phyloP scores from a whole-genome alignment of 35 echinoderm and acorn worm genomes.

The Amphiura filiformis region DNA sequence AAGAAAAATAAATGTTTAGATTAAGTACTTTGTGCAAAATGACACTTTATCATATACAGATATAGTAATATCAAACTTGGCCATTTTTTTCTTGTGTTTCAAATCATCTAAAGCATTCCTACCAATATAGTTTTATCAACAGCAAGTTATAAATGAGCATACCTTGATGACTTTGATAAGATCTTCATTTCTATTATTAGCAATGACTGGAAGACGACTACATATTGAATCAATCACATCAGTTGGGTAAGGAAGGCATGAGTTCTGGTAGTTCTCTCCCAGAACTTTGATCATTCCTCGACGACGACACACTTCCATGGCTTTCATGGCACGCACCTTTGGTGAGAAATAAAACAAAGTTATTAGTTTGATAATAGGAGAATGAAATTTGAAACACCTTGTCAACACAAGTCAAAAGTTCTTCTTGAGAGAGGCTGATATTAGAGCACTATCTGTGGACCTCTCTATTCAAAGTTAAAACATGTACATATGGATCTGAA shows the following conservation, averaged over 20 bases:
- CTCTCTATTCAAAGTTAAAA: too few species aligned
- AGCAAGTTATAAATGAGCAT: not conserved
- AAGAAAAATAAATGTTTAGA: not conserved
- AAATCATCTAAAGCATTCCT: too few species aligned
- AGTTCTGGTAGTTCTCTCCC: constrained; percentile 47
- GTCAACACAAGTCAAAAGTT: too few species aligned
- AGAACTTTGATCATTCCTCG: constrained; percentile 83
- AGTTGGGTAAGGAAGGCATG: constrained; percentile 79
- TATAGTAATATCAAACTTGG: not conserved
- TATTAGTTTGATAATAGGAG: too few species aligned
- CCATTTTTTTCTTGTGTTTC: too few species aligned
- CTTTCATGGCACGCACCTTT: constrained; percentile 70
- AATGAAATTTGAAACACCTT: too few species aligned
- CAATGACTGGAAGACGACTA: constrained; percentile 72
- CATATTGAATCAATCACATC: constrained; percentile 66
- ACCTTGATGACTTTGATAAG: constrained; percentile 95
- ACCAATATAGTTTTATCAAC: too few species aligned
- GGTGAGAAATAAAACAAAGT: not conserved
- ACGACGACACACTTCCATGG: constrained; percentile 60
- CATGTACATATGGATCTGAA: too few species aligned
- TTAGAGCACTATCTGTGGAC: too few species aligned
- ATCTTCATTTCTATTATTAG: constrained; percentile 86
- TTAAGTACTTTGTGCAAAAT: too few species aligned
- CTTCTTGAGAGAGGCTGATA: too few species aligned
- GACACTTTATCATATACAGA: too few species aligned